Conservation (phyloP, 2,888 invertebrate genomes). For the Ichneumoninae sp. region DNA sequence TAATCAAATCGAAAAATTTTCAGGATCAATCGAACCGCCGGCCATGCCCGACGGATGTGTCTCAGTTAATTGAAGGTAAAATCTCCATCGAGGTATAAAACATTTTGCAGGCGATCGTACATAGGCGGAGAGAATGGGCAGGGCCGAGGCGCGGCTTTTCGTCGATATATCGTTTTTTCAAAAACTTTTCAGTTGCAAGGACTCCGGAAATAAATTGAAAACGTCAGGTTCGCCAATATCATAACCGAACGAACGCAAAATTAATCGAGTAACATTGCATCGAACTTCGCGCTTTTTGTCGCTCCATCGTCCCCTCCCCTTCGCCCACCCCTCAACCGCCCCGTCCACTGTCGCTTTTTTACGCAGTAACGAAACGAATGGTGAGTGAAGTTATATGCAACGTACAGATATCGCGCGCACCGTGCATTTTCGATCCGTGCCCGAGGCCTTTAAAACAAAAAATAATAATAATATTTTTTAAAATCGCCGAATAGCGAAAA, state of each 20-base stretch:
- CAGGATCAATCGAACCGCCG: background rate
- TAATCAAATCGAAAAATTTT: background rate
- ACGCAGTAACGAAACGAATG: conserved; percentile 57
- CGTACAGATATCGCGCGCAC: background rate
- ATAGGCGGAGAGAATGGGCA: background rate
- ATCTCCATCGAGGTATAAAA: conserved; percentile 17
- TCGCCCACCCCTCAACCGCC: background rate
- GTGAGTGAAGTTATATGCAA: conserved; percentile 7
- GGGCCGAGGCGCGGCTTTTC: background rate
- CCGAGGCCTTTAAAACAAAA: background rate
- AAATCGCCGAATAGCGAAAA: background rate
- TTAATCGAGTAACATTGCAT: conserved; percentile 69
- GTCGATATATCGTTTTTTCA: conserved; percentile 30
- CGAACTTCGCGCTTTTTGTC: conserved; percentile 35
- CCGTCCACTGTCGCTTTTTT: background rate
- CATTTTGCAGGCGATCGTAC: conserved; percentile 5
- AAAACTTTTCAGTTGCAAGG: conserved; percentile 45
- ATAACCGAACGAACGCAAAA: conserved; percentile 67
- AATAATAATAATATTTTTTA: background rate
- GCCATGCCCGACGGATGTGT: background rate
- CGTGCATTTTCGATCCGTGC: background rate
- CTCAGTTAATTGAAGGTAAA: background rate
- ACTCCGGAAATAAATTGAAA: conserved; percentile 58
- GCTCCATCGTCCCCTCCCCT: conserved; percentile 3
- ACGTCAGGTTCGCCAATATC: conserved; percentile 58